Percentiles rank a stretch among this genome's conserved stretches.
Evolutionary conservation across 2,113 vertebrate genomes (phyloP).

Genomic region (Nansenia antarctica): DNA sequence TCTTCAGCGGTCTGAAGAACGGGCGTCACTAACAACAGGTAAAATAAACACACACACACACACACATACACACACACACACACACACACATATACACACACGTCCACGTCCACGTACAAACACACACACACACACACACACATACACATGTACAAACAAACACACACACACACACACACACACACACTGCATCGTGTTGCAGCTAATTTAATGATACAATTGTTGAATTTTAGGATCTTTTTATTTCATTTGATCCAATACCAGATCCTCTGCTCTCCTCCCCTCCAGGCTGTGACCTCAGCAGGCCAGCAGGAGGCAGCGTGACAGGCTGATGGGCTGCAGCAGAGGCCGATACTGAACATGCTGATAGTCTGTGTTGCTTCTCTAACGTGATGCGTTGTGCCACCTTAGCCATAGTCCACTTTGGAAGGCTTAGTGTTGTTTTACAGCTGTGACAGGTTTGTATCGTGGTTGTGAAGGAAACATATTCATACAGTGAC

Average conservation of each 20-base stretch:
- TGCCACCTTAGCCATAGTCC: conserved; percentile 14
- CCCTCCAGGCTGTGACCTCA: conserved; percentile 44
- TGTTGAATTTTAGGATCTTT: no score
- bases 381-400: conserved; percentile 36
- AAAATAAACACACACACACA: not conserved
- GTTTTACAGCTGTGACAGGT: conserved; percentile 31
- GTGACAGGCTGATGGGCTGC: conserved; percentile 40
- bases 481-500: conserved; percentile 8
- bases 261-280: conserved; percentile 3
- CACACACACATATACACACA: not conserved
- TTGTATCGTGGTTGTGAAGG: conserved; percentile 31
- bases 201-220: no score
- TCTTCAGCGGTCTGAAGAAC: conserved; percentile 12
- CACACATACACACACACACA: not conserved
- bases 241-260: not conserved
- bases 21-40: not conserved
- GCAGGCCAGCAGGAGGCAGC: conserved; percentile 29
- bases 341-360: conserved; percentile 29
- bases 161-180: not conserved
- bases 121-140: not conserved
- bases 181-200: not conserved
- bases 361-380: conserved; percentile 14
- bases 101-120: no score
- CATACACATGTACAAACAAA: not conserved
- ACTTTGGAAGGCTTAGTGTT: conserved; percentile 8